Evolutionary conservation across 2,113 vertebrate genomes (phyloP).

Genomic region (Pitta sordida): DNA sequence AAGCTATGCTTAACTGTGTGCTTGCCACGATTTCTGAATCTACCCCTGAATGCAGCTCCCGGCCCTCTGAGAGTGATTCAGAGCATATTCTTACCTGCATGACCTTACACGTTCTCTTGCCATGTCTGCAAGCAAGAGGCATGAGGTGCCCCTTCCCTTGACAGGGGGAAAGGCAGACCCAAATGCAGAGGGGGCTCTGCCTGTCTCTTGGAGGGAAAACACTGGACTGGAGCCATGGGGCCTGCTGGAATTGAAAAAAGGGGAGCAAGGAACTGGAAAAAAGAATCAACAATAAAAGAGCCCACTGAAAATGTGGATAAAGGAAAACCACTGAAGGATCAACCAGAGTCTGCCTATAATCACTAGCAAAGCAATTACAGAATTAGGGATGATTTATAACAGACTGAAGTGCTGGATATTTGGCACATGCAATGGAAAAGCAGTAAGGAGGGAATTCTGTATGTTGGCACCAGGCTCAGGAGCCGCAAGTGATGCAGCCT

Average conservation of each 20-base stretch:
- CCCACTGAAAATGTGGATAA: constrained; percentile 31
- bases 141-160: neutral
- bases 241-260: constrained; percentile 23
- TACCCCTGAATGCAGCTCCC: neutral
- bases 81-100: neutral
- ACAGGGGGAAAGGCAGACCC: neutral
- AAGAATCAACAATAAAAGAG: constrained; percentile 16
- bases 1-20: neutral
- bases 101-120: neutral
- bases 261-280: constrained; percentile 30
- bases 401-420: constrained; percentile 48
- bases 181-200: neutral
- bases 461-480: neutral
- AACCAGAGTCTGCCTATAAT: constrained; percentile 53
- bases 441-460: constrained; percentile 59
- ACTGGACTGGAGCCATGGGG: constrained; percentile 3
- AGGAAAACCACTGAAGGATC: constrained; percentile 46
- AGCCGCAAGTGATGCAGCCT: constrained; percentile 50
- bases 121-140: neutral
- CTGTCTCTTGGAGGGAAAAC: neutral
- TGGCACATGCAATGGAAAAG: constrained; percentile 54
- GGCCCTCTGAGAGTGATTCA: neutral
- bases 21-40: neutral
- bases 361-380: constrained; percentile 58
- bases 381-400: constrained; percentile 60